These are phyloP conservation scores for Lydus trimaculatus DNA, from an alignment of 2,888 invertebrate genomes.

Conservation along the genomic window DNA sequence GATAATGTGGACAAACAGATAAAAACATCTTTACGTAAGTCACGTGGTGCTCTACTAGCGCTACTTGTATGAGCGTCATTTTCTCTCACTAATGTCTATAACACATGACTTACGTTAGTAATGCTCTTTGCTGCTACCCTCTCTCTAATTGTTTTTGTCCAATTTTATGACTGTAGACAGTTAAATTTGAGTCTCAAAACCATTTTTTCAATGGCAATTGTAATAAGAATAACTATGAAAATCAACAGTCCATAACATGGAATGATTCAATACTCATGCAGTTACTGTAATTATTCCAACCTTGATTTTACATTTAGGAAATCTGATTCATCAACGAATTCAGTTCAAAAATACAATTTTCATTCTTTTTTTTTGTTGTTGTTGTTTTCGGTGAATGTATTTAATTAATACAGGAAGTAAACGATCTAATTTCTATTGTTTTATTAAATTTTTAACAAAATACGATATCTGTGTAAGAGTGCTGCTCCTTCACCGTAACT, in stretches of 20 bases:
- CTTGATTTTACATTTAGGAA: slow-evolving; percentile 18
- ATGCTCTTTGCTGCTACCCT: too few relatives aligned
- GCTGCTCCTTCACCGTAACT: slow-evolving; percentile 23
- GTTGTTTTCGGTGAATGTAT: background rate
- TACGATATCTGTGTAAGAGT: slow-evolving; percentile 20
- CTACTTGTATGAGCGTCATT: too few relatives aligned
- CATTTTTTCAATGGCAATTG: background rate
- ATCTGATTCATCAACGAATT: slow-evolving; percentile 15
- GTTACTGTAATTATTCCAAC: slow-evolving; percentile 5
- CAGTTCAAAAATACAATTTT: slow-evolving; percentile 8
- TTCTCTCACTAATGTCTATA: too few relatives aligned
- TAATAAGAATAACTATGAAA: background rate
- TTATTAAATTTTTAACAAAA: background rate
- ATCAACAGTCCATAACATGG: slow-evolving; percentile 7
- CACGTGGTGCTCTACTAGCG: too few relatives aligned
- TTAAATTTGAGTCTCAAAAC: too few relatives aligned
- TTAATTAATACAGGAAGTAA: slow-evolving; percentile 21
- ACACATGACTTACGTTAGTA: too few relatives aligned
- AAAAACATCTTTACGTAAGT: too few relatives aligned
- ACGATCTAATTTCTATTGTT: slow-evolving; percentile 27
- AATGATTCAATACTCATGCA: background rate
- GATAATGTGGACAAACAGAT: too few relatives aligned
- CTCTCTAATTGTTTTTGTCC: too few relatives aligned
- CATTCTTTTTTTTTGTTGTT: background rate
- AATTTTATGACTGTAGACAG: too few relatives aligned